A percentile compares a stretch with the other conserved stretches of the same genome.
Evolutionary conservation across 2,113 vertebrate species (phyloP).

Genomic region (Gorilla gorilla): DNA sequence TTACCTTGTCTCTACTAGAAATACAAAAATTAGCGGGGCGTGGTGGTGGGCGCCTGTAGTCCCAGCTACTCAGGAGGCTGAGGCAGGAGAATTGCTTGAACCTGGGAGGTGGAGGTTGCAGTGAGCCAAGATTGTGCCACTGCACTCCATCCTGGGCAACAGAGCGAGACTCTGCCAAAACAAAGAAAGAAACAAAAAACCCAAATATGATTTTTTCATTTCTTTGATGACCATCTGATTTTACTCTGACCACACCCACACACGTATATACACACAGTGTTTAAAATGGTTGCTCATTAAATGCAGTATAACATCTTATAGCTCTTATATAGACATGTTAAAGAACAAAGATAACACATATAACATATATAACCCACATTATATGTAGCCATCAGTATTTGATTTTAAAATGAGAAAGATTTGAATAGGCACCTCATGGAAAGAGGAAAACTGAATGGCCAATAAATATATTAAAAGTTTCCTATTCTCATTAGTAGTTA

Average conservation of each 20-base stretch:
- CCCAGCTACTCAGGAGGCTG: background rate
- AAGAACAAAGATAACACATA: background rate
- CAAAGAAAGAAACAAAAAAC: background rate
- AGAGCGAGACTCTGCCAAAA: background rate
- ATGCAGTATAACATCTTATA: background rate
- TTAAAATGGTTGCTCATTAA: background rate
- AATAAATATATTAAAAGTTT: background rate
- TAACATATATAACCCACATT: background rate
- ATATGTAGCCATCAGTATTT: background rate
- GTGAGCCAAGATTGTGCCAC: rapidly evolving
- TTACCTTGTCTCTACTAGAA: background rate
- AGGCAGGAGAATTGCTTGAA: background rate
- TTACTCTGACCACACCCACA: background rate
- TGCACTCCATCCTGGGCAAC: background rate
- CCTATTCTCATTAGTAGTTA: conserved; percentile 18
- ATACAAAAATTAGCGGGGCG: background rate
- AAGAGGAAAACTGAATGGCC: background rate
- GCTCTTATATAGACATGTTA: background rate
- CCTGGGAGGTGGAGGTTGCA: background rate
- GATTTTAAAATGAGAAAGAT: background rate
- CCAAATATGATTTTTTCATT: background rate
- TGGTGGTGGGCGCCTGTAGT: background rate
- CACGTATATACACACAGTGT: background rate
- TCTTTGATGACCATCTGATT: background rate
- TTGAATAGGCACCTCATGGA: background rate